These are phyloP conservation scores for Sula dactylatra DNA, from an alignment of 2,113 vertebrate genomes.

Conservation along the genomic window DNA sequence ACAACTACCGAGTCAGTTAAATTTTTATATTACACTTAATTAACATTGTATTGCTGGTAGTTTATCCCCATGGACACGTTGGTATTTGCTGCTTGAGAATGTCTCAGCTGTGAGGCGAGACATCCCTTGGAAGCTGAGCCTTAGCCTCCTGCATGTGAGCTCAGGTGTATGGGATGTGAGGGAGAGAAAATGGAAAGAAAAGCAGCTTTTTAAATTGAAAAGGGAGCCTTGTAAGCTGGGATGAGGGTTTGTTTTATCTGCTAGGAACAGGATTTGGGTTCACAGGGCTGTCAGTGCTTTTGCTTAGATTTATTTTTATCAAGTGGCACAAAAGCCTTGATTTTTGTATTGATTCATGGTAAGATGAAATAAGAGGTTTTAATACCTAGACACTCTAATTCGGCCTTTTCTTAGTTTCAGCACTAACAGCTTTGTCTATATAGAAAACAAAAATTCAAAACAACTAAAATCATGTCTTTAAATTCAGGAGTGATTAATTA, in stretches of 20 bases:
- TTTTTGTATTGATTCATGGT: background rate
- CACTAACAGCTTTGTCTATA: background rate
- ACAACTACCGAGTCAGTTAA: background rate
- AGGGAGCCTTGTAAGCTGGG: background rate
- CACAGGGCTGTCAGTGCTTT: background rate
- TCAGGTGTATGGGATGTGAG: fast-evolving
- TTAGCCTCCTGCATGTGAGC: background rate
- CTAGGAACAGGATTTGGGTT: background rate
- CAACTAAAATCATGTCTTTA: background rate
- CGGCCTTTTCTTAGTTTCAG: background rate
- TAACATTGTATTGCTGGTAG: background rate
- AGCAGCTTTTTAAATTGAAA: background rate
- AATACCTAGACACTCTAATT: background rate
- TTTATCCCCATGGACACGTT: background rate
- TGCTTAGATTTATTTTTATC: background rate
- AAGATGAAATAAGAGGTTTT: background rate
- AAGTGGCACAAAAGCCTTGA: background rate
- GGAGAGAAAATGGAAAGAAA: background rate
- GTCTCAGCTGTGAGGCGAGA: background rate
- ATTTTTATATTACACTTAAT: background rate
- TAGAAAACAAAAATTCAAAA: background rate
- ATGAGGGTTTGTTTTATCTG: background rate
- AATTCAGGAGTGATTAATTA: background rate
- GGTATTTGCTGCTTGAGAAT: background rate
- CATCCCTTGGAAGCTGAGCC: background rate